Evolutionary conservation across 2,888 invertebrate species (phyloP).

Genomic region (Drosophila colorata): DNA sequence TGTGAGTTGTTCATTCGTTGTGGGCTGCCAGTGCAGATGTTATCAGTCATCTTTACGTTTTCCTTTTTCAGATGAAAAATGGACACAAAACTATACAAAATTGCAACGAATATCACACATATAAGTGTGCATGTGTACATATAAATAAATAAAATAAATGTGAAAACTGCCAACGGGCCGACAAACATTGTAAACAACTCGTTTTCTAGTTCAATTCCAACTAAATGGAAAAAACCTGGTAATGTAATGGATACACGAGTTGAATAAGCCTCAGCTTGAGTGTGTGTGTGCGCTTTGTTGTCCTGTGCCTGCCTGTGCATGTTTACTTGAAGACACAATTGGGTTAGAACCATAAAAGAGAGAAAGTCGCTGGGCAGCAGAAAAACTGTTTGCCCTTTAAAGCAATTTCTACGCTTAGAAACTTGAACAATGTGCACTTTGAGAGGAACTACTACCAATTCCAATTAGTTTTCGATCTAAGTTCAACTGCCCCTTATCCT

Average conservation of each 20-base stretch:
- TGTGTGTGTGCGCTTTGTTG: constrained; percentile 15
- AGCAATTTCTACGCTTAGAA: constrained; percentile 3
- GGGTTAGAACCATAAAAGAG: constrained; percentile 52
- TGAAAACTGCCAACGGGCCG: constrained; percentile 24
- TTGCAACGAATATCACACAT: constrained; percentile 4
- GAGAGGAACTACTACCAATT: constrained; percentile 2
- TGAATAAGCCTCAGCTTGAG: constrained; percentile 26
- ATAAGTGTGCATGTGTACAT: constrained; percentile 6
- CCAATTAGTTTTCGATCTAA: constrained; percentile 16
- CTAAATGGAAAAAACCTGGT: constrained; percentile 69
- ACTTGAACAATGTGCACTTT: constrained; percentile 14
- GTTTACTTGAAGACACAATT: constrained; percentile 70
- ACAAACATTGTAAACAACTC: constrained; percentile 53
- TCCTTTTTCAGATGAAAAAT: constrained; percentile 13
- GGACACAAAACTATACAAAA: constrained; percentile 9
- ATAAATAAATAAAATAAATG: constrained; percentile 49
- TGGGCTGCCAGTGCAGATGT: constrained; percentile 27
- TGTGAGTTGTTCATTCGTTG: constrained; percentile 9
- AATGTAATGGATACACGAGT: constrained; percentile 67
- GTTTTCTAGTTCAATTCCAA: constrained; percentile 78
- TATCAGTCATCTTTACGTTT: constrained; percentile 23
- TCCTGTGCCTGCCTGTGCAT: constrained; percentile 29
- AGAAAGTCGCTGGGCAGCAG: constrained; percentile 49
- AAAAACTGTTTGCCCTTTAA: constrained; percentile 12
- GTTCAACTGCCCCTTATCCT: constrained; percentile 9